These are phyloP conservation scores for Dorcus parallelipipedus DNA, from an alignment of 2,888 invertebrate species.

Conservation along the genomic window DNA sequence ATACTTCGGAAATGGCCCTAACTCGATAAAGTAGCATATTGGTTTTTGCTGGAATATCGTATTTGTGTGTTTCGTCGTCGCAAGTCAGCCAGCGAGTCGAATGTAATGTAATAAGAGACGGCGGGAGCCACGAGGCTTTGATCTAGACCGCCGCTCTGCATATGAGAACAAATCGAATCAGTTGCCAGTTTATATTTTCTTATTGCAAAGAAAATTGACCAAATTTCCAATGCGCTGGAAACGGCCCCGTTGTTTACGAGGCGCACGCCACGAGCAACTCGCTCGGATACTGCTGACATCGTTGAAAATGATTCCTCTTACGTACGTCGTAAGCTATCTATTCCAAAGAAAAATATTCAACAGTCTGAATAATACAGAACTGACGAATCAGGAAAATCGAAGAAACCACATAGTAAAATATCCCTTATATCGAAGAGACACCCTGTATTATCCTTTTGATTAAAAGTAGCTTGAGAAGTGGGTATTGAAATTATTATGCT, in stretches of 20 bases:
- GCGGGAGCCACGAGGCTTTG: slow-evolving; percentile 11
- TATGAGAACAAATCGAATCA: slow-evolving; percentile 47
- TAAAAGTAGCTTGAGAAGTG: no score
- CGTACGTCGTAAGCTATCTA: no score
- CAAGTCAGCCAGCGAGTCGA: slow-evolving; percentile 13
- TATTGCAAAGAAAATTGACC: slow-evolving; percentile 37
- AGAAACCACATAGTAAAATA: no score
- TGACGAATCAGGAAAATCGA: no score
- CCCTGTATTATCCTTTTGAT: no score
- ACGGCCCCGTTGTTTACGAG: background rate
- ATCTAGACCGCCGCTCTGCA: slow-evolving; percentile 35
- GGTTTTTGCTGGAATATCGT: slow-evolving; percentile 11
- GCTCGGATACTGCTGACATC: background rate
- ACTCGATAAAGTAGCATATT: slow-evolving; percentile 16
- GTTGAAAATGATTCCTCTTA: no score
- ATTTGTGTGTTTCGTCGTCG: slow-evolving; percentile 12
- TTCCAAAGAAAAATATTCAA: no score
- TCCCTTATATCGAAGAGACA: no score
- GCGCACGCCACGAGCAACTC: background rate
- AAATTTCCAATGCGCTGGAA: slow-evolving; percentile 33
- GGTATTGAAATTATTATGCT: no score
- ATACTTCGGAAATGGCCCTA: slow-evolving; percentile 9
- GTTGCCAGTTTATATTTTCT: slow-evolving; percentile 43
- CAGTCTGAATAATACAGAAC: no score
- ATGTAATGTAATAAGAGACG: slow-evolving; percentile 23